Conservation (phyloP, 2,888 invertebrate genomes). For the Drosophila nr. fundita region DNA sequence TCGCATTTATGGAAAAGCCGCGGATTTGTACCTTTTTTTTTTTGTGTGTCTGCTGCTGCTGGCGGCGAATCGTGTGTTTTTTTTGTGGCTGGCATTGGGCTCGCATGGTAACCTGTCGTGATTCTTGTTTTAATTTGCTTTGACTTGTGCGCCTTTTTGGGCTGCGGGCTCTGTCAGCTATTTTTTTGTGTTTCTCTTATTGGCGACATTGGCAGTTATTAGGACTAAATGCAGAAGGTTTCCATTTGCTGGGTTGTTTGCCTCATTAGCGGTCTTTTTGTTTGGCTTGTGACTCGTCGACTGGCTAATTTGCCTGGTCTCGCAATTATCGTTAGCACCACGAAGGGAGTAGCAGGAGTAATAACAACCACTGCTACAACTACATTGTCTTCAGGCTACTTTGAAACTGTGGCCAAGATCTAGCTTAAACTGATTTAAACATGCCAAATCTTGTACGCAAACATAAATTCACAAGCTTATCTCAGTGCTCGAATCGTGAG, state of each 20-base stretch:
- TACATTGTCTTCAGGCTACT: slow-evolving; percentile 19
- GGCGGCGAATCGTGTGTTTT: slow-evolving; percentile 53
- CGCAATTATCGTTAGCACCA: slow-evolving; percentile 61
- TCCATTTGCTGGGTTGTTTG: slow-evolving; percentile 60
- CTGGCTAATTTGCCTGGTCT: slow-evolving; percentile 51
- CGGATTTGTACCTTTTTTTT: slow-evolving; percentile 18
- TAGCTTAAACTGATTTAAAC: slow-evolving; percentile 53
- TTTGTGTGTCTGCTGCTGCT: slow-evolving; percentile 15
- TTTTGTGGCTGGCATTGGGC: slow-evolving; percentile 31
- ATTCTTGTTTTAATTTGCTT: slow-evolving; percentile 83
- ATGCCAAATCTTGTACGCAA: slow-evolving; percentile 61
- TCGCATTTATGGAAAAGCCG: slow-evolving; percentile 66
- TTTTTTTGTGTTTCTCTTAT: slow-evolving; percentile 37
- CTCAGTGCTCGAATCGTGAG: slow-evolving; percentile 70
- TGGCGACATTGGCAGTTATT: slow-evolving; percentile 67
- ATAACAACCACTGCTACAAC: slow-evolving; percentile 9
- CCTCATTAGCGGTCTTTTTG: slow-evolving; percentile 67
- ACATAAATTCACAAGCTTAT: slow-evolving; percentile 75
- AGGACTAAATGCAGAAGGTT: slow-evolving; percentile 75
- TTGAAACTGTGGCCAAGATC: slow-evolving; percentile 38
- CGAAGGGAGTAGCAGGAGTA: slow-evolving; percentile 29
- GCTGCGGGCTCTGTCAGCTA: slow-evolving; percentile 43
- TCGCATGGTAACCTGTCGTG: slow-evolving; percentile 82
- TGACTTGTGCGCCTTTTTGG: slow-evolving; percentile 80
- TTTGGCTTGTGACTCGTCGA: slow-evolving; percentile 14